Conservation (phyloP, 2,888 invertebrate genomes). For the Elmis aenea region DNA sequence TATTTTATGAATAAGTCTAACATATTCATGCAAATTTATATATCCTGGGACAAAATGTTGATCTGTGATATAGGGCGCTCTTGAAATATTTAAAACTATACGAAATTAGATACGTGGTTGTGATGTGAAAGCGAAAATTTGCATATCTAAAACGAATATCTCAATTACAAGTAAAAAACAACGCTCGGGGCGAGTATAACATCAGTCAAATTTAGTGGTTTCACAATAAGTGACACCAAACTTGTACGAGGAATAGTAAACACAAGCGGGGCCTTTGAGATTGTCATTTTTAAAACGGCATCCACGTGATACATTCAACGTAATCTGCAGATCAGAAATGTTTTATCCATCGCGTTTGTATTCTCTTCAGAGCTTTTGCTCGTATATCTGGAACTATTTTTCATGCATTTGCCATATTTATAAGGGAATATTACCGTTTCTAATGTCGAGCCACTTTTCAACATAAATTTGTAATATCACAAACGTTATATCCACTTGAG, state of each 20-base stretch:
- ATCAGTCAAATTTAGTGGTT: conserved; percentile 29
- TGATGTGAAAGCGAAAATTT: conserved; percentile 20
- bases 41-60: no score
- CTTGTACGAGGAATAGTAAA: conserved; percentile 22
- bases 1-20: no score
- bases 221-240: conserved; percentile 19
- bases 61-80: no score
- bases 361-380: conserved; percentile 22
- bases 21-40: no score
- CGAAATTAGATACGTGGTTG: conserved; percentile 9
- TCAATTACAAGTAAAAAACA: conserved; percentile 22
- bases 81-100: no score
- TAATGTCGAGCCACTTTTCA: conserved; percentile 24
- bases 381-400: conserved; percentile 26
- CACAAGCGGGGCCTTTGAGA: conserved; percentile 21
- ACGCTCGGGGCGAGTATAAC: conserved; percentile 12
- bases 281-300: conserved; percentile 32
- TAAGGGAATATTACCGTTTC: conserved; percentile 26
- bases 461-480: conserved; percentile 31
- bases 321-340: conserved; percentile 28
- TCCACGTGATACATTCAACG: conserved; percentile 29
- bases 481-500: conserved; percentile 24
- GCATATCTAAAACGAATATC: conserved; percentile 30
- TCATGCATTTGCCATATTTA: conserved; percentile 26
- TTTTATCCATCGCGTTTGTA: conserved; percentile 26